A percentile compares a stretch with the other conserved stretches of the same genome.
Evolutionary conservation across 2,888 invertebrate species (phyloP).

Genomic region (Selenia dentaria): DNA sequence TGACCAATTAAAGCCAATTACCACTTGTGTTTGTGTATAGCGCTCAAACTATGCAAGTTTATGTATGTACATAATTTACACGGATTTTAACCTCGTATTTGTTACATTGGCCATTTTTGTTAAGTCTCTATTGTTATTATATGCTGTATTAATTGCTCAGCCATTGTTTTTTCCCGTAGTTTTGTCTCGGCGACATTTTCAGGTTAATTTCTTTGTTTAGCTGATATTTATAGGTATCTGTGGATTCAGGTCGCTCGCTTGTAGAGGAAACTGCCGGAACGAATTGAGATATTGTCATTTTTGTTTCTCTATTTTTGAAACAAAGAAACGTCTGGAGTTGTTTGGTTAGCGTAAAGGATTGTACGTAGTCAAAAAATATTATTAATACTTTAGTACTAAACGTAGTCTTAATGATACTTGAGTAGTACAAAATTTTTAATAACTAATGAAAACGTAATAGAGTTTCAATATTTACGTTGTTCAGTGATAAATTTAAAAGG

Average conservation of each 20-base stretch:
- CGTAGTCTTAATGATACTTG: too few species aligned
- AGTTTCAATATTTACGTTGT: too few species aligned
- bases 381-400: too few species aligned
- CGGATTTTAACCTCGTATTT: constrained; percentile 49
- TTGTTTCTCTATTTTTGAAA: constrained; percentile 29
- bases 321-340: constrained; percentile 10
- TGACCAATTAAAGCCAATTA: constrained; percentile 64
- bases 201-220: constrained; percentile 22
- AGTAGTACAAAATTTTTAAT: too few species aligned
- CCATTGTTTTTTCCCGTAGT: constrained; percentile 19
- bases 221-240: constrained; percentile 17
- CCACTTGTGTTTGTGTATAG: constrained; percentile 61
- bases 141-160: constrained; percentile 53
- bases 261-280: constrained; percentile 21
- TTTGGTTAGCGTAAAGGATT: constrained; percentile 7
- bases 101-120: constrained; percentile 38
- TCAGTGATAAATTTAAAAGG: too few species aligned
- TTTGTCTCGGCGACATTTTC: constrained; percentile 33
- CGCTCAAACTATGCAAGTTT: constrained; percentile 41
- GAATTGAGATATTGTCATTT: constrained; percentile 31
- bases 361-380: too few species aligned
- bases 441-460: too few species aligned
- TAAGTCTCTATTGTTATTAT: constrained; percentile 35
- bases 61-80: constrained; percentile 67
- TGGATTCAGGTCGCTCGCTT: constrained; percentile 33